A percentile compares a stretch with the other conserved stretches of the same genome.
phyloP scores from a whole-genome alignment of 92 coral and sea anemone genomes.

The Desmophyllum pertusum region DNA sequence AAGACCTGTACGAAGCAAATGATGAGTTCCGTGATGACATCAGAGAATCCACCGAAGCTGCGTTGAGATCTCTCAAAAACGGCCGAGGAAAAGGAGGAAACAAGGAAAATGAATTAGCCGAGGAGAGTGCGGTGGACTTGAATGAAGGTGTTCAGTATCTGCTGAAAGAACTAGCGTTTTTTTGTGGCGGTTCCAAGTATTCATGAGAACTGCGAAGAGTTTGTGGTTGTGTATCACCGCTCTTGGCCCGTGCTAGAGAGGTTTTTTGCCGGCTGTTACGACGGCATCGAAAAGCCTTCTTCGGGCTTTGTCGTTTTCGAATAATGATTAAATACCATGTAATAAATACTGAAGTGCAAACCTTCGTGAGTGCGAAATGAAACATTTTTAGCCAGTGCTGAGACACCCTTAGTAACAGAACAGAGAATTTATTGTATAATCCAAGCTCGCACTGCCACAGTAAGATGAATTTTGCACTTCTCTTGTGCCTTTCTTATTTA shows the following conservation, averaged over 20 bases:
- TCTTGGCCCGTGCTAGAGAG: constrained; percentile 82
- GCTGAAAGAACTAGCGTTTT: constrained; percentile 79
- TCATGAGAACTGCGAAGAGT: constrained; percentile 65
- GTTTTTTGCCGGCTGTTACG: constrained; percentile 71
- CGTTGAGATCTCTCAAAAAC: constrained; percentile 62
- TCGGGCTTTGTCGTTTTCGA: constrained; percentile 65
- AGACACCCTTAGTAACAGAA: neutral
- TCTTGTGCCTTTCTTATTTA: neutral
- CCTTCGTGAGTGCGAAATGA: neutral
- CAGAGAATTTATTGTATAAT: no score
- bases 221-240: constrained; percentile 85
- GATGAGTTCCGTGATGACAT: constrained; percentile 71
- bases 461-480: neutral
- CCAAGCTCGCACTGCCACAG: no score
- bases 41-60: constrained; percentile 62
- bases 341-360: no score
- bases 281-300: constrained; percentile 56
- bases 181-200: constrained; percentile 57
- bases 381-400: no score
- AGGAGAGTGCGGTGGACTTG: constrained; percentile 39
- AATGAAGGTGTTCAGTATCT: constrained; percentile 82
- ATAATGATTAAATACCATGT: neutral
- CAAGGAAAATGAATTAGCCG: constrained; percentile 4
- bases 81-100: constrained; percentile 60
- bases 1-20: constrained; percentile 64